A percentile compares a stretch with the other conserved stretches of the same genome.
Conservation (phyloP, 2,888 invertebrate genomes). For the Stenurella melanura region DNA sequence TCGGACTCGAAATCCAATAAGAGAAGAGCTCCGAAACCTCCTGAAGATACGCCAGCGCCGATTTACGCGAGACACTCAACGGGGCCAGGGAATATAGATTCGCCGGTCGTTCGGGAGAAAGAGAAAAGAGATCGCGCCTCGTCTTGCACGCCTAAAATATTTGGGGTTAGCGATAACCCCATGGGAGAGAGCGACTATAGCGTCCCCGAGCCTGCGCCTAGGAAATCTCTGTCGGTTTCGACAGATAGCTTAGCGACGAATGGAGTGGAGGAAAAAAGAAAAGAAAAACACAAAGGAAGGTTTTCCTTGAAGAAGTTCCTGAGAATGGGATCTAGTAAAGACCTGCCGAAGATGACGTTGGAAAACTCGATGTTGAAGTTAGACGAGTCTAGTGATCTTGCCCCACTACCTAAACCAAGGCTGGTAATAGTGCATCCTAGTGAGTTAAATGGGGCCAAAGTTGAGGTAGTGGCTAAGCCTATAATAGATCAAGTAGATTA, state of each 20-base stretch:
- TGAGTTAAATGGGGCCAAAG: conserved; percentile 87
- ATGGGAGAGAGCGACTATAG: conserved; percentile 50
- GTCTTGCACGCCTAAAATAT: conserved; percentile 79
- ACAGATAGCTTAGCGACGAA: conserved; percentile 80
- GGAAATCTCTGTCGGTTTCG: conserved; percentile 83
- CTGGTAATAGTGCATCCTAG: conserved; percentile 92
- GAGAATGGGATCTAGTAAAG: conserved; percentile 85
- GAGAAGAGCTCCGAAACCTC: conserved; percentile 87
- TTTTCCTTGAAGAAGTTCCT: conserved; percentile 90
- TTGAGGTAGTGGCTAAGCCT: conserved; percentile 80
- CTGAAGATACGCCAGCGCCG: conserved; percentile 75
- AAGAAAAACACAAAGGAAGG: conserved; percentile 83
- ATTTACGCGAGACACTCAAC: conserved; percentile 78
- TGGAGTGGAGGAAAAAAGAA: conserved; percentile 71
- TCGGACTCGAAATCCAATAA: conserved; percentile 77
- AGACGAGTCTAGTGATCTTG: conserved; percentile 45
- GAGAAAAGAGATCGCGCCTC: conserved; percentile 84
- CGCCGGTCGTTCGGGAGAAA: conserved; percentile 76
- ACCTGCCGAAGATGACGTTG: conserved; percentile 77
- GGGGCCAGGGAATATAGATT: conserved; percentile 78
- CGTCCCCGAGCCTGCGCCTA: conserved; percentile 81
- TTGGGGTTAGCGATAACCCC: conserved; percentile 72
- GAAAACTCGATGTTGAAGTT: conserved; percentile 67
- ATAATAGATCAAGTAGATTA: conserved; percentile 66
- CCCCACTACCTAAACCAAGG: conserved; percentile 62